Percentiles rank a stretch among this genome's conserved stretches.
These are phyloP conservation scores for Galemys pyrenaicus DNA, from an alignment of 2,113 vertebrate species.

Conservation along the genomic window DNA sequence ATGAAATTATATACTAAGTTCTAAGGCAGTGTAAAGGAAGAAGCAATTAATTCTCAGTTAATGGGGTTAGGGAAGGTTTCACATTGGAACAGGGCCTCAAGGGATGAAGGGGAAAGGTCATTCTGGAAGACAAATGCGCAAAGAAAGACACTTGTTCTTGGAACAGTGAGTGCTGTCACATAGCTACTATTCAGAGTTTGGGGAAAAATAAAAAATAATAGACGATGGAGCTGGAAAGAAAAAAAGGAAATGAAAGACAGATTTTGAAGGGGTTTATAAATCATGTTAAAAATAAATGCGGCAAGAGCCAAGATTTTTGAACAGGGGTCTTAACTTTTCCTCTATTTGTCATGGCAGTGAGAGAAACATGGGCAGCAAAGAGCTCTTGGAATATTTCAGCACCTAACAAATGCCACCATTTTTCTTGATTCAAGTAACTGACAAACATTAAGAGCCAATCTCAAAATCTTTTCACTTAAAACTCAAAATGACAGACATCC, in stretches of 20 bases:
- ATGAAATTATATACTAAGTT: conserved; percentile 64
- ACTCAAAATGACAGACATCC: conserved; percentile 55
- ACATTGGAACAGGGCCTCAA: conserved; percentile 55
- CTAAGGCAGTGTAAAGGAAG: conserved; percentile 37
- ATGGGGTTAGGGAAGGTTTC: conserved; percentile 12
- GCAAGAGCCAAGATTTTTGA: conserved; percentile 3
- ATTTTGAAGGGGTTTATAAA: conserved; percentile 30
- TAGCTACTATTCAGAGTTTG: neutral
- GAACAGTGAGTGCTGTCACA: conserved; percentile 40
- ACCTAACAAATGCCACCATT: conserved; percentile 24
- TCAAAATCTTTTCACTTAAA: conserved; percentile 60
- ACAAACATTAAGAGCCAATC: conserved; percentile 40
- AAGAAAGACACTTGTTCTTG: conserved; percentile 56
- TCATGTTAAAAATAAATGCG: conserved; percentile 36
- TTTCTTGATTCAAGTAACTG: conserved; percentile 47
- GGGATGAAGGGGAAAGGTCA: conserved; percentile 54
- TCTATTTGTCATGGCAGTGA: neutral
- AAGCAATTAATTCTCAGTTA: conserved; percentile 57
- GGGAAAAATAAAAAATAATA: conserved; percentile 38
- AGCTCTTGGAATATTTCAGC: conserved; percentile 4
- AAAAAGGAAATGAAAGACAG: neutral
- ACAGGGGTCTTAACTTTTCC: neutral
- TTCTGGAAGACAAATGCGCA: conserved; percentile 58
- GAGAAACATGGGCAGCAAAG: neutral
- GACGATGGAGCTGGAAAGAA: neutral